phyloP scores from a whole-genome alignment of 1,140 invertebrate species.

The Fopius arisanus region DNA sequence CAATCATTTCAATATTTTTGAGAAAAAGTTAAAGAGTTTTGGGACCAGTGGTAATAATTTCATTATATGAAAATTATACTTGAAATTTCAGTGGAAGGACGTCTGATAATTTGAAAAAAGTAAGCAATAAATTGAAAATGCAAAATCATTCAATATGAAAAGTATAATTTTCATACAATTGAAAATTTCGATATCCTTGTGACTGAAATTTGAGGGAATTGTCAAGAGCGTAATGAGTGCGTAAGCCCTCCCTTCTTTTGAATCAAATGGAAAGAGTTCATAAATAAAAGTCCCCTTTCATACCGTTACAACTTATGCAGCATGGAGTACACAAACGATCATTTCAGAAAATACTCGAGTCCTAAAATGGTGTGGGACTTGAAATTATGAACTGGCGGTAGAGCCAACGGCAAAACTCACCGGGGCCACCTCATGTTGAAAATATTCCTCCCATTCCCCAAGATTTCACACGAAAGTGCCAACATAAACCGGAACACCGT shows the following conservation, averaged over 20 bases:
- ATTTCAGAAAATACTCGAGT: conserved; percentile 42
- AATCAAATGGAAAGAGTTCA: neutral
- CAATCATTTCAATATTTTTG: too few species aligned
- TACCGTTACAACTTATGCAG: conserved; percentile 43
- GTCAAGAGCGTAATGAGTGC: too few species aligned
- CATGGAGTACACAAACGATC: conserved; percentile 47
- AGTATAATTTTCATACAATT: too few species aligned
- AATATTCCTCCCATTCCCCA: neutral
- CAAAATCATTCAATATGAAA: too few species aligned
- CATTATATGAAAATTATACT: too few species aligned
- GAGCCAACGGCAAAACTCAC: conserved; percentile 25
- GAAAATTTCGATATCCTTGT: too few species aligned
- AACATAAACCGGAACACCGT: conserved; percentile 30
- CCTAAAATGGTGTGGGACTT: conserved; percentile 40
- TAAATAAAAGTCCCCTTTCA: neutral
- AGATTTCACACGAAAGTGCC: conserved; percentile 18
- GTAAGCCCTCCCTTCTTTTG: neutral
- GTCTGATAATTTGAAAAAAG: too few species aligned
- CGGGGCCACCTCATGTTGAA: neutral
- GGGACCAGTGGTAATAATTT: too few species aligned
- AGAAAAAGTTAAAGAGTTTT: too few species aligned
- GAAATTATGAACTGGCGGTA: conserved; percentile 49
- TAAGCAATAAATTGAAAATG: too few species aligned
- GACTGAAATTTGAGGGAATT: too few species aligned
- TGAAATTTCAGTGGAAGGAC: too few species aligned